Evolutionary conservation across 2,797 vertebrate species (phyloP), one percentile per base, ranked within the genome.

Genomic region (Hippocampus kuda): DNA sequence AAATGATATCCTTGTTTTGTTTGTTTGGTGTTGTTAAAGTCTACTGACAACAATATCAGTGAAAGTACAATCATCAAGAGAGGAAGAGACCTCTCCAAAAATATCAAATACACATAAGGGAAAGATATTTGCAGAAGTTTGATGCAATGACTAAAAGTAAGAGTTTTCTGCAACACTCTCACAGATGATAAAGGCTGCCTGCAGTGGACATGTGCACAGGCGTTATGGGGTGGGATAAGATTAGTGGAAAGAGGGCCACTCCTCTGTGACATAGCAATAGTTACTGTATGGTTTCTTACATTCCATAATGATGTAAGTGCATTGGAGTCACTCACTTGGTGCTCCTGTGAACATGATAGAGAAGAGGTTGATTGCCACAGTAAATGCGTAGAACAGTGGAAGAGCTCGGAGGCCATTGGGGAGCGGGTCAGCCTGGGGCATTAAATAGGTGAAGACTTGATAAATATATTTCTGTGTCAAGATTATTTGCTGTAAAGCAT

Each of bases 331-430:
- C 96, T 97, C 90, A 99, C 96, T 30, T 30, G 95, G 95, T 0
- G 94, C 93, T 67, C 96, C 96, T 0, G 93, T 95, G 70, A 92
- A 98, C 93, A 94, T 92, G 88, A 98, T 97, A 78, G 95, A 98
- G 88, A 98, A 98, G 51, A 96, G 87, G 86, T 99, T 99, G 87
- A 97, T 91, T 42, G 93, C 92, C 86, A 98, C 82, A 0, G 95
- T 97, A 78, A 94, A 89, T 66, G 90, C 96, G 20, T 99, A 99
- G 90, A 99, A 99, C 77, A 97, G 0, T 0, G 96, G 96, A 72
- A 99, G 83, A 59, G 94, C 94, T 85, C 89, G 89, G 72, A 99
- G 87, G 70, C 96, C 96, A 0, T 94, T 98, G 66, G 95, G 94
- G 66, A 96, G 91, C 0, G 96, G 94, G 81, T 99, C 92, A 1